Percentiles rank a stretch among this genome's conserved stretches.
These are phyloP conservation scores for Atethmia centrago DNA, from an alignment of 2,888 invertebrate genomes.

Conservation along the genomic window DNA sequence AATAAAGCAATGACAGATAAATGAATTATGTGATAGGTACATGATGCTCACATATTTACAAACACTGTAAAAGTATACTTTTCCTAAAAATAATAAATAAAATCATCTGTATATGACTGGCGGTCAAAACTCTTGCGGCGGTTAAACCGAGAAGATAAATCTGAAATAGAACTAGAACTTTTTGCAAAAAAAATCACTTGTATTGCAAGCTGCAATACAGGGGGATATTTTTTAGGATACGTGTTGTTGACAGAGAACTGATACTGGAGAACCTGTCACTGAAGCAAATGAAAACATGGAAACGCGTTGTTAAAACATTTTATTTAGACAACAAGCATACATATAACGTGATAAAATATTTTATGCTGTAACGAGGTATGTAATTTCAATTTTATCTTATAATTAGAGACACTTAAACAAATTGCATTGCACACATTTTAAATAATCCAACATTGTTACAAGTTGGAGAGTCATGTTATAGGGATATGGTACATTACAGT, in stretches of 20 bases:
- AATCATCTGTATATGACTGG: too few species aligned
- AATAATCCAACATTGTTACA: constrained; percentile 14
- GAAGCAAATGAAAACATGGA: constrained; percentile 5
- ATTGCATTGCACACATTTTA: constrained; percentile 43
- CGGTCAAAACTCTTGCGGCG: too few species aligned
- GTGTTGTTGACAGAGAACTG: neutral
- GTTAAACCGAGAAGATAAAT: too few species aligned
- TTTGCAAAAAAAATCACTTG: neutral
- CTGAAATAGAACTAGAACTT: neutral
- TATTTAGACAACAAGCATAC: constrained; percentile 72
- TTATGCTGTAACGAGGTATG: constrained; percentile 61
- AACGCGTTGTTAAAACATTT: constrained; percentile 54
- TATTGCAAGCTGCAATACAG: neutral
- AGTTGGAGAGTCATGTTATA: neutral
- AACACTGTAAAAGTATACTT: too few species aligned
- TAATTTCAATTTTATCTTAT: constrained; percentile 54
- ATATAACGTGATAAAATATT: constrained; percentile 67
- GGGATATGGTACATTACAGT: constrained; percentile 36
- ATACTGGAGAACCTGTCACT: neutral
- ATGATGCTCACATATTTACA: too few species aligned
- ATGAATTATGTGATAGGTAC: too few species aligned
- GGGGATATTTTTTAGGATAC: neutral
- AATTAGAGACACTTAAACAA: constrained; percentile 38
- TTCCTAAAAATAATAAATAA: too few species aligned
- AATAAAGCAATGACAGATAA: too few species aligned